Conservation (phyloP, 2,113 vertebrate species). For the Zingel zingel region DNA sequence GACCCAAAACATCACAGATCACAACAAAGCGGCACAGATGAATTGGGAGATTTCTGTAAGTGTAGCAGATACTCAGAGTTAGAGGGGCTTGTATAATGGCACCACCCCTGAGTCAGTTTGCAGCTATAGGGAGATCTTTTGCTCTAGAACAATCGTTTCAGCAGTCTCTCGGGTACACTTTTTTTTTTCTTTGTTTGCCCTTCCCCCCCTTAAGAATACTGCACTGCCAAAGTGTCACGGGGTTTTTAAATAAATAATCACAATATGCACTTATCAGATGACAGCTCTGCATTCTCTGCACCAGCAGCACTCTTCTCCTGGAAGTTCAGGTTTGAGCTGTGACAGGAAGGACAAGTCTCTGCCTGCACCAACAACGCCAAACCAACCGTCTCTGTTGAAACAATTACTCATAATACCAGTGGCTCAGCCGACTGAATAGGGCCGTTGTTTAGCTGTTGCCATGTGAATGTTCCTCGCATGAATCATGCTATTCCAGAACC, state of each 20-base stretch:
- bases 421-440: slow-evolving; percentile 66
- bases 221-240: slow-evolving; percentile 65
- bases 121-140: slow-evolving; percentile 23
- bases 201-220: slow-evolving; percentile 23
- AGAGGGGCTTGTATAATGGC: slow-evolving; percentile 37
- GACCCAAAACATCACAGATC: slow-evolving; percentile 34
- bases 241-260: slow-evolving; percentile 80
- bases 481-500: slow-evolving; percentile 44
- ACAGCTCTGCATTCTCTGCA: slow-evolving; percentile 49
- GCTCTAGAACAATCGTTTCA: slow-evolving; percentile 21
- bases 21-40: slow-evolving; percentile 31
- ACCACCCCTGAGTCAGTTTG: slow-evolving; percentile 31
- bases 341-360: slow-evolving; percentile 75
- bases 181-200: slow-evolving; percentile 38
- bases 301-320: slow-evolving; percentile 29
- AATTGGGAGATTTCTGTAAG: slow-evolving; percentile 40
- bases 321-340: slow-evolving; percentile 64
- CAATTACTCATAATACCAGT: slow-evolving; percentile 64
- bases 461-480: slow-evolving; percentile 54
- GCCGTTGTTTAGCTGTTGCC: slow-evolving; percentile 69
- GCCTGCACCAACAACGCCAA: slow-evolving; percentile 65
- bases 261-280: slow-evolving; percentile 69
- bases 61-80: slow-evolving; percentile 41
- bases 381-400: slow-evolving; percentile 69
- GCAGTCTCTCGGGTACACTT: slow-evolving; percentile 21